phyloP scores from a whole-genome alignment of 2,797 vertebrate genomes.

The Spheniscus humboldti region DNA sequence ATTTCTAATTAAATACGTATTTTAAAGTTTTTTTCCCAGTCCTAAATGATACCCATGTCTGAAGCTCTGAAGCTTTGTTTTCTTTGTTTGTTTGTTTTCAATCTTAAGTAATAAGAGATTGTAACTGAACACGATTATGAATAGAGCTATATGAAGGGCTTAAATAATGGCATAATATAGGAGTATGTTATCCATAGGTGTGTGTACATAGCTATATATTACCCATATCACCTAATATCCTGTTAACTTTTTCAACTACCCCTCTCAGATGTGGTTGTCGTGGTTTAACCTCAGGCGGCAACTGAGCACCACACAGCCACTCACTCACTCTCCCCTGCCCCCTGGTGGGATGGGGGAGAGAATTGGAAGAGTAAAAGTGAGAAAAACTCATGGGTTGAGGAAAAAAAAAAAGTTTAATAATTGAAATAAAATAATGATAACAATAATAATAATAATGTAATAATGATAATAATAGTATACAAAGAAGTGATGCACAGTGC shows the following conservation, averaged over 20 bases:
- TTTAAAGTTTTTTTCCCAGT: neutral
- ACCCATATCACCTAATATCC: neutral
- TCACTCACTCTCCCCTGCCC: too few relatives aligned
- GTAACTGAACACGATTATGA: neutral
- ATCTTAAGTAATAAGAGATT: neutral
- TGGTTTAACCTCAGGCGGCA: too few relatives aligned
- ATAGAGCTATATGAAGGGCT: neutral
- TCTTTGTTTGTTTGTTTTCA: neutral
- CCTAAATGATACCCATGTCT: neutral
- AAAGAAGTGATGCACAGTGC: too few relatives aligned
- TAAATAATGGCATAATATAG: neutral
- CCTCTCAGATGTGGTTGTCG: neutral
- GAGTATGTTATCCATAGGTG: neutral
- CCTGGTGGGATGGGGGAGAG: too few relatives aligned
- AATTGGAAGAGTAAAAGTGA: too few relatives aligned
- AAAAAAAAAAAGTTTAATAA: too few relatives aligned
- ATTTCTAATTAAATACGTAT: neutral
- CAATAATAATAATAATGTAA: too few relatives aligned
- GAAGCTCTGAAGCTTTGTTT: neutral
- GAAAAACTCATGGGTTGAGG: too few relatives aligned
- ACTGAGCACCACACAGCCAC: too few relatives aligned
- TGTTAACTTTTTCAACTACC: neutral
- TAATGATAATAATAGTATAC: too few relatives aligned
- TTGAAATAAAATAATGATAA: too few relatives aligned
- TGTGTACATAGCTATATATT: neutral